Evolutionary conservation across 2,888 invertebrate genomes (phyloP).

Genomic region (Zeuzera pyrina): DNA sequence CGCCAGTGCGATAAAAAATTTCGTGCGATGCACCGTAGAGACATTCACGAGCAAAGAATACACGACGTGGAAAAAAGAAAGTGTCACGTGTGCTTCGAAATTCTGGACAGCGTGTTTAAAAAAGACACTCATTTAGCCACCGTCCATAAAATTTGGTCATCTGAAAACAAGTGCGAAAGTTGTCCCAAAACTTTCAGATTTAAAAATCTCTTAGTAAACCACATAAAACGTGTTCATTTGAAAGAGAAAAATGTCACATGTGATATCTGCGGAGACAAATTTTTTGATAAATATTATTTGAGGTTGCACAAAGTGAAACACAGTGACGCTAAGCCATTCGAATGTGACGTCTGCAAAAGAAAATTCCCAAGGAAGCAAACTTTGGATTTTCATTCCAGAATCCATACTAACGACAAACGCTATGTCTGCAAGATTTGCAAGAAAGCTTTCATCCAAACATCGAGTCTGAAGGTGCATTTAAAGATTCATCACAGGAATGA

Average conservation of each 20-base stretch:
- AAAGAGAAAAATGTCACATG: conserved; percentile 30
- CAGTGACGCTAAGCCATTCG: conserved; percentile 29
- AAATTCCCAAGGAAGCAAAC: conserved; percentile 18
- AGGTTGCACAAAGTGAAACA: conserved; percentile 35
- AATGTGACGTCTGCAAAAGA: conserved; percentile 28
- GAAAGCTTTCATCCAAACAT: conserved; percentile 34
- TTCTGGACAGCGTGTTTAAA: conserved; percentile 7
- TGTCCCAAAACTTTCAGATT: conserved; percentile 19
- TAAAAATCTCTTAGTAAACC: conserved; percentile 19
- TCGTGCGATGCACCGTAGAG: conserved; percentile 1
- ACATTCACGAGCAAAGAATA: conserved; percentile 3
- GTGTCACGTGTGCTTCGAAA: conserved; percentile 15
- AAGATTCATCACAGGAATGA: conserved; percentile 24
- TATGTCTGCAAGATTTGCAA: conserved; percentile 38
- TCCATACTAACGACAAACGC: conserved; percentile 44
- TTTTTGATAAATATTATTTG: conserved; percentile 18
- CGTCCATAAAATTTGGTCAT: neutral
- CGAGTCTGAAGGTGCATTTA: conserved; percentile 34
- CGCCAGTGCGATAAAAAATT: neutral
- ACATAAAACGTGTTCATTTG: conserved; percentile 28
- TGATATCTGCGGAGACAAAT: conserved; percentile 10
- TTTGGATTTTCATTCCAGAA: conserved; percentile 29
- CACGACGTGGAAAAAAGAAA: conserved; percentile 10
- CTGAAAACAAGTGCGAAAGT: conserved; percentile 1
- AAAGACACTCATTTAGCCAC: neutral